Percentiles rank a stretch among this genome's conserved stretches.
Conservation (phyloP, 1,140 invertebrate species). For the Potamilus streckersoni region DNA sequence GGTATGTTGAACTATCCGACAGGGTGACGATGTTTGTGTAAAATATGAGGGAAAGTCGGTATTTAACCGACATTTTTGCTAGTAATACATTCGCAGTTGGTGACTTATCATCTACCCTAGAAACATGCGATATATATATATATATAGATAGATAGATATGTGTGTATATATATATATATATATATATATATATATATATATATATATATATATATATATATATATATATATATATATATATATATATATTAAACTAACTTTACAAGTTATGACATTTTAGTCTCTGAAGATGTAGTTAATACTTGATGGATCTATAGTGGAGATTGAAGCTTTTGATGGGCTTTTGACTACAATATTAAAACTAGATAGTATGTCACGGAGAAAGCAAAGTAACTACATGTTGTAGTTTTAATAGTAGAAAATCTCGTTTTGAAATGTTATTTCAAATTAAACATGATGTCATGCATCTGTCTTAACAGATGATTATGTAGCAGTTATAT, state of each 20-base stretch:
- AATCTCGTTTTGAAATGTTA: neutral
- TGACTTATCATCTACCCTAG: no score
- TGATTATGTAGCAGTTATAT: constrained; percentile 1
- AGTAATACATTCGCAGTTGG: no score
- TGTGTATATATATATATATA: no score
- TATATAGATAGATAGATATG: no score
- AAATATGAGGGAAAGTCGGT: no score
- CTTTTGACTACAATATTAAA: neutral
- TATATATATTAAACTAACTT: neutral
- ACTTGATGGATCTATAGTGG: neutral
- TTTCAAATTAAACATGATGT: neutral
- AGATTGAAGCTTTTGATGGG: neutral
- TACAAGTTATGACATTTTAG: neutral
- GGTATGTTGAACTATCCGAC: no score
- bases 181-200: no score
- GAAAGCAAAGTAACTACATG: neutral
- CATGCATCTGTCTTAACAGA: constrained; percentile 1
- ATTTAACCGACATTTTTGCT: no score
- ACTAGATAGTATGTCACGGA: neutral
- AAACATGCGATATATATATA: no score
- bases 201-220: no score
- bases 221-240: no score
- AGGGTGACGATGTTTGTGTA: no score
- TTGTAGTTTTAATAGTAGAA: constrained; percentile 7
- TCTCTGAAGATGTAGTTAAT: neutral